These are phyloP conservation scores for Epinephelus malabaricus DNA, from an alignment of 2,797 vertebrate genomes.

Conservation along the genomic window DNA sequence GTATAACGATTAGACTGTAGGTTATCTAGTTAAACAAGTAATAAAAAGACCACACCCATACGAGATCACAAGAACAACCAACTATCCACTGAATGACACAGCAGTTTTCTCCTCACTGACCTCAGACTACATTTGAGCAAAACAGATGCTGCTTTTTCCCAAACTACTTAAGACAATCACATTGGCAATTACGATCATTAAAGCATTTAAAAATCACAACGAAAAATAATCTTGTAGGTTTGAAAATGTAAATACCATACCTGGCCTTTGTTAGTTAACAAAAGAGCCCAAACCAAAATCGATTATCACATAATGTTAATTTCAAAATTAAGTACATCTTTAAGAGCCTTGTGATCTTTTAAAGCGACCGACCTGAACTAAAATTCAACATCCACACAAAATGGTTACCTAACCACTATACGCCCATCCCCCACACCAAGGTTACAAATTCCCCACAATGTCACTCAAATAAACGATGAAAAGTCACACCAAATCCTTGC, in stretches of 20 bases:
- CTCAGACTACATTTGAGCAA: background rate
- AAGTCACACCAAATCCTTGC: background rate
- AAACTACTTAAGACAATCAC: background rate
- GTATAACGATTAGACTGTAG: rapidly evolving
- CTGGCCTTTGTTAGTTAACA: background rate
- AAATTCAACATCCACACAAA: conserved; percentile 39
- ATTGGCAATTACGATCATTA: background rate
- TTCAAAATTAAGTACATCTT: rapidly evolving
- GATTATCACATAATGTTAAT: background rate
- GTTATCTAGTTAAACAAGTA: background rate
- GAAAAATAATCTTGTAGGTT: background rate
- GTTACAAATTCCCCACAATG: conserved; percentile 83
- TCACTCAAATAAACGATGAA: conserved; percentile 67
- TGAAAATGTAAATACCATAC: background rate
- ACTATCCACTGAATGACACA: conserved; percentile 79
- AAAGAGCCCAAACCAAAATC: background rate
- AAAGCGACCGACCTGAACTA: background rate
- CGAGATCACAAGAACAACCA: background rate
- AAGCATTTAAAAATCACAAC: rapidly evolving
- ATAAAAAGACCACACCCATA: background rate
- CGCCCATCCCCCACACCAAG: conserved; percentile 88
- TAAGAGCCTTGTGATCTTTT: background rate
- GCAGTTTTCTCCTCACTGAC: conserved; percentile 64
- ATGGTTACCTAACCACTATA: conserved; percentile 74
- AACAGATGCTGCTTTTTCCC: rapidly evolving